These are phyloP conservation scores for Rhea pennata DNA, from an alignment of 2,113 vertebrate genomes.

Conservation along the genomic window DNA sequence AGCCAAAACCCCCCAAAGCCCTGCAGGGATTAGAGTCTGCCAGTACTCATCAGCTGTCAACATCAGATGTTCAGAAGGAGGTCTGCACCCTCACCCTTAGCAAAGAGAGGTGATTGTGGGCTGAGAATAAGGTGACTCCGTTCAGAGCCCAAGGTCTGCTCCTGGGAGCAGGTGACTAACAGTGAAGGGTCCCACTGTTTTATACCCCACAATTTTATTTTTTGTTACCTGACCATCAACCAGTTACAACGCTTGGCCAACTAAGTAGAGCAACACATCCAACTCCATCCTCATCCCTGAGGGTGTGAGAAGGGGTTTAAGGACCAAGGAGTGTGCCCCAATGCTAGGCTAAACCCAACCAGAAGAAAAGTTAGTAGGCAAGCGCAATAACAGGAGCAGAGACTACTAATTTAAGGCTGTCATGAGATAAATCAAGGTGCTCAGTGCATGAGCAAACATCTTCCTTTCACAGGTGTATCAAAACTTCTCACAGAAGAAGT, in stretches of 20 bases:
- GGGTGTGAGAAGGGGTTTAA: fast-evolving
- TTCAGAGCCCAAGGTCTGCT: background rate
- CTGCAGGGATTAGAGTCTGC: background rate
- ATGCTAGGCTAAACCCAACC: background rate
- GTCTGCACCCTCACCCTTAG: background rate
- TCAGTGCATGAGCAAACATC: background rate
- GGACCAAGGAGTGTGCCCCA: fast-evolving
- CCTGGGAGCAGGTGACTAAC: background rate
- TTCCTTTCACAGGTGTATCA: background rate
- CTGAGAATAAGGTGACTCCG: background rate
- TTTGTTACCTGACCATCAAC: background rate
- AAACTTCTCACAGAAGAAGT: background rate
- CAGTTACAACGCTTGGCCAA: background rate
- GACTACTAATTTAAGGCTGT: background rate
- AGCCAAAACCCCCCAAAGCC: background rate
- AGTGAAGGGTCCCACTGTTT: background rate
- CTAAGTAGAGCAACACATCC: background rate
- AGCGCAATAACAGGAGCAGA: background rate
- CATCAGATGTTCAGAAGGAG: background rate
- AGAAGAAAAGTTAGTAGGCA: background rate
- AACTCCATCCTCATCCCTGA: fast-evolving
- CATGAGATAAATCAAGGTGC: background rate
- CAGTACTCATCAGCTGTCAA: background rate
- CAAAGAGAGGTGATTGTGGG: background rate
- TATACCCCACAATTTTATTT: too few relatives aligned